Evolutionary conservation across 2,113 vertebrate genomes (phyloP).

Genomic region (Entelurus aequoreus): DNA sequence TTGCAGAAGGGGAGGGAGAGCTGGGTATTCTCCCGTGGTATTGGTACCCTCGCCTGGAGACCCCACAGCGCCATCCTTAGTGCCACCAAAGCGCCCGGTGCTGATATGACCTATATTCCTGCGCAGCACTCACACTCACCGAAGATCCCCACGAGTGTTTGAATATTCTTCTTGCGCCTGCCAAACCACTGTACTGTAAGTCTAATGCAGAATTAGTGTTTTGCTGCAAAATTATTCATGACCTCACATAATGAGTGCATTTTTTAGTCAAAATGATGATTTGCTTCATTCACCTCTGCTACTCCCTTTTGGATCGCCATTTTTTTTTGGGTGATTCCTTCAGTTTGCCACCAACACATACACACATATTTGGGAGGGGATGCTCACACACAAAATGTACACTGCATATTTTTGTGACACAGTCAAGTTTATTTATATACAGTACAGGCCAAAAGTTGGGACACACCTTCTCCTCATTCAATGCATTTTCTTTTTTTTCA

Average conservation of each 20-base stretch:
- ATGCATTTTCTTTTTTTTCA: no score
- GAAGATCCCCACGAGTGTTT: slow-evolving; percentile 61
- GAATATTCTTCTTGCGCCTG: slow-evolving; percentile 77
- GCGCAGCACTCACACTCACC: slow-evolving; percentile 27
- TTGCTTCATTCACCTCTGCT: slow-evolving; percentile 58
- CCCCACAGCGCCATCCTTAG: slow-evolving; percentile 52
- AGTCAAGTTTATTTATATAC: no score
- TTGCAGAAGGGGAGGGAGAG: slow-evolving; percentile 30
- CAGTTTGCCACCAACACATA: slow-evolving; percentile 3
- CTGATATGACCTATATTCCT: slow-evolving; percentile 75
- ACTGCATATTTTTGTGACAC: no score
- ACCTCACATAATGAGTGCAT: slow-evolving; percentile 60
- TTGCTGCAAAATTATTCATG: slow-evolving; percentile 76
- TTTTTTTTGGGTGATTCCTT: slow-evolving; percentile 13
- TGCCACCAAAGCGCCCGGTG: slow-evolving; percentile 59
- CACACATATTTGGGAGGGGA: not conserved
- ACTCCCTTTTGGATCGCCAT: slow-evolving; percentile 2
- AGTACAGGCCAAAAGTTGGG: no score
- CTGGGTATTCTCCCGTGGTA: slow-evolving; percentile 44
- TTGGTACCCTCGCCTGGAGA: slow-evolving; percentile 57
- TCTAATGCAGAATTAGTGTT: slow-evolving; percentile 80
- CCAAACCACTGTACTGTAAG: slow-evolving; percentile 74
- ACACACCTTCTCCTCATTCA: no score
- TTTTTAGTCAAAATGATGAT: slow-evolving; percentile 69
- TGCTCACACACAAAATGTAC: not conserved